Percentiles rank a stretch among this genome's conserved stretches.
Evolutionary conservation across 2,888 invertebrate genomes (phyloP).

Genomic region (Trichopoda pennipes): DNA sequence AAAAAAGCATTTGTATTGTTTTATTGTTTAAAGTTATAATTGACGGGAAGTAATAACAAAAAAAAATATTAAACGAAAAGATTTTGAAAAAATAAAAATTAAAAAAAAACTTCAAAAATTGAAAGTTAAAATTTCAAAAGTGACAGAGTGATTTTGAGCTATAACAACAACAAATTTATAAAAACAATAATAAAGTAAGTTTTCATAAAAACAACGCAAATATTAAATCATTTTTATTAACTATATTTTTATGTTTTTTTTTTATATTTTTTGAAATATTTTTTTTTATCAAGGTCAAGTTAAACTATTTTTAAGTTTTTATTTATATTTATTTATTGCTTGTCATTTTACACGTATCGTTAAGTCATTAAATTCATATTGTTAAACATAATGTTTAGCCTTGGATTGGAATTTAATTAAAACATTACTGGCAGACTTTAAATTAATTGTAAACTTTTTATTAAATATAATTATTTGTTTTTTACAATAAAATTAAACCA

Average conservation of each 20-base stretch:
- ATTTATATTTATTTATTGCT: conserved; percentile 14
- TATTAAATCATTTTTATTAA: background rate
- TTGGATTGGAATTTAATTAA: background rate
- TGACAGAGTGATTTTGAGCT: conserved; percentile 4
- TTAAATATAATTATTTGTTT: too few species aligned
- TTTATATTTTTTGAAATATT: too few species aligned
- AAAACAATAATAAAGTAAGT: conserved; percentile 53
- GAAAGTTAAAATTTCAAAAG: conserved; percentile 24
- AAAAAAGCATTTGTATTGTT: conserved; percentile 17
- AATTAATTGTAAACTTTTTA: background rate
- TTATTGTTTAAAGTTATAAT: conserved; percentile 24
- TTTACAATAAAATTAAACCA: too few species aligned
- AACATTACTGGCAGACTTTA: background rate
- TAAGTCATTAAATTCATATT: background rate
- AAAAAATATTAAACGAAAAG: conserved; percentile 42
- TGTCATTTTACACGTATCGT: conserved; percentile 21
- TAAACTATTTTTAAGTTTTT: conserved; percentile 36
- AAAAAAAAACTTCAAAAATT: conserved; percentile 49
- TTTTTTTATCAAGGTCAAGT: conserved; percentile 29
- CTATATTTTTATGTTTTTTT: background rate
- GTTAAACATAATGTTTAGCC: background rate
- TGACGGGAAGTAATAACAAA: conserved; percentile 20
- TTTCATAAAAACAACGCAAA: background rate
- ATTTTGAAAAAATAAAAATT: conserved; percentile 49
- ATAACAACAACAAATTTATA: background rate